Conservation (phyloP, 2,113 vertebrate genomes). For the Oophaga pumilio region DNA sequence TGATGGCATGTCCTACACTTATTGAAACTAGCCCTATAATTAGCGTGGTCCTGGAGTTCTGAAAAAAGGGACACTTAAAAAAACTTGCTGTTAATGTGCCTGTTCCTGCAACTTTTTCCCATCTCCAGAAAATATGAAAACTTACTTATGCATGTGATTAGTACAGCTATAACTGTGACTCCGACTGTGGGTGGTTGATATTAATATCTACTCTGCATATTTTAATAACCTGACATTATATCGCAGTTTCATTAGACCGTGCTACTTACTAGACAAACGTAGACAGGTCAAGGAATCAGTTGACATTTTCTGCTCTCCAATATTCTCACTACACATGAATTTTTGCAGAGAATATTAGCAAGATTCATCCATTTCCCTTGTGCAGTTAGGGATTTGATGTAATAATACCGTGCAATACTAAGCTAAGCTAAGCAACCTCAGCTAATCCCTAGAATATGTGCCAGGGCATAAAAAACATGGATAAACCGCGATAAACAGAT, state of each 20-base stretch:
- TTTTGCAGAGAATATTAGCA: constrained; percentile 40
- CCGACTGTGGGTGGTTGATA: background rate
- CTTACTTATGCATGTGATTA: background rate
- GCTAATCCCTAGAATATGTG: constrained; percentile 49
- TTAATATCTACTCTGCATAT: constrained; percentile 3
- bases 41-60: no score
- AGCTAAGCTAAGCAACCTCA: constrained; percentile 27
- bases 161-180: background rate
- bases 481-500: background rate
- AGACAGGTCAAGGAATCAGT: constrained; percentile 7
- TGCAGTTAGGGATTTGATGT: constrained; percentile 34
- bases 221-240: constrained; percentile 27
- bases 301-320: constrained; percentile 36
- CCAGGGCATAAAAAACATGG: constrained; percentile 10
- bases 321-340: constrained; percentile 5
- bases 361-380: constrained; percentile 45
- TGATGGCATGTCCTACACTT: no score
- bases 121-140: background rate
- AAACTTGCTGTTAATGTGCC: background rate
- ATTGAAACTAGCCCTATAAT: no score
- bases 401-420: constrained; percentile 34
- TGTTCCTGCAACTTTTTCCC: background rate
- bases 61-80: background rate
- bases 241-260: constrained; percentile 2
- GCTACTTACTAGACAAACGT: constrained; percentile 16